Conservation (phyloP, 2,888 invertebrate species). For the Mamestra brassicae region DNA sequence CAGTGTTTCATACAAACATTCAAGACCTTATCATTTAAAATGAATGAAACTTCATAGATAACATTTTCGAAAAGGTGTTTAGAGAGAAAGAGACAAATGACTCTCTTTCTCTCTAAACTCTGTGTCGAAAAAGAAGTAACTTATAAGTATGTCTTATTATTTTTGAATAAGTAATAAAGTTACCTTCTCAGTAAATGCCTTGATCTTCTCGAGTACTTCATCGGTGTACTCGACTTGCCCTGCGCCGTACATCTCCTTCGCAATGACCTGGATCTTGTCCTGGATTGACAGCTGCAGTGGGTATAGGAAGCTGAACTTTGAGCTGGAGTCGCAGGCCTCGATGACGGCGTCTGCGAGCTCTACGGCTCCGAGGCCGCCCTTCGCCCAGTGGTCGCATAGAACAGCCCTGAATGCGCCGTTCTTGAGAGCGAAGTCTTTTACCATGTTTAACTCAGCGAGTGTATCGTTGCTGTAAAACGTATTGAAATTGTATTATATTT, state of each 20-base stretch:
- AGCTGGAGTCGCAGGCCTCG: conserved; percentile 93
- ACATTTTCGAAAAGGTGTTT: too few species aligned
- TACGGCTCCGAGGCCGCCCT: conserved; percentile 97
- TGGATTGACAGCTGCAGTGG: conserved; percentile 93
- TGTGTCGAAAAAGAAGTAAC: too few species aligned
- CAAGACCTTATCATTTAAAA: too few species aligned
- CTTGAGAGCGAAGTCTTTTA: conserved; percentile 93
- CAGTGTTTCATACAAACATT: too few species aligned
- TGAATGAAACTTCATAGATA: too few species aligned
- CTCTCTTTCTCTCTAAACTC: too few species aligned
- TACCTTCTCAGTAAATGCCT: conserved; percentile 93
- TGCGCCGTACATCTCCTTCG: conserved; percentile 99
- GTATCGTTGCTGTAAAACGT: conserved; percentile 94
- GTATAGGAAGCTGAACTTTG: conserved; percentile 93
- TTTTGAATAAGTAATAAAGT: background rate
- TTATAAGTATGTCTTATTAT: too few species aligned
- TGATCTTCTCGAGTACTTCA: conserved; percentile 93
- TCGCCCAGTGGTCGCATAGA: conserved; percentile 96
- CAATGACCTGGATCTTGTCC: conserved; percentile 97
- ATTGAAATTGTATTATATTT: background rate
- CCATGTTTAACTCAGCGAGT: conserved; percentile 94
- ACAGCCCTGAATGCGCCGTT: conserved; percentile 97
- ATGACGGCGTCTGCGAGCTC: conserved; percentile 97
- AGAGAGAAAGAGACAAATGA: too few species aligned
- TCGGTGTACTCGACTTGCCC: conserved; percentile 94